Percentiles rank a stretch among this genome's conserved stretches.
Conservation (phyloP, 2,888 invertebrate species). For the Diarsia brunnea region DNA sequence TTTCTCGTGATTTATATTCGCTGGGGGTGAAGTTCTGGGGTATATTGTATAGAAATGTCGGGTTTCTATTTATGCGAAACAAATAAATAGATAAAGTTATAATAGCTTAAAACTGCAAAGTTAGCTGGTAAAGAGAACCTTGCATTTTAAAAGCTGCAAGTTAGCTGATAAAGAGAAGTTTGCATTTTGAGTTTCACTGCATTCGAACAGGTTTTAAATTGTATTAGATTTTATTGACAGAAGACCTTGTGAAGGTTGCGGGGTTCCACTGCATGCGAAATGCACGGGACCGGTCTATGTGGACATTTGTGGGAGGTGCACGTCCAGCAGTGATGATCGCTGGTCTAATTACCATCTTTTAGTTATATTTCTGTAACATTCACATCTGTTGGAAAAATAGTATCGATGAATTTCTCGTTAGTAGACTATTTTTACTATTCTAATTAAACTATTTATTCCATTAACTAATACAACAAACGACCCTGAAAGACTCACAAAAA, state of each 20-base stretch:
- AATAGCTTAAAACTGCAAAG: not conserved
- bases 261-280: too few relatives aligned
- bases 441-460: too few relatives aligned
- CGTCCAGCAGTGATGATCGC: not conserved
- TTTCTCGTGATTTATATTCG: slow-evolving; percentile 44
- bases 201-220: not conserved
- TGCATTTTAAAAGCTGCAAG: not conserved
- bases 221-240: not conserved
- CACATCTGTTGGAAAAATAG: not conserved
- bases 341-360: not conserved
- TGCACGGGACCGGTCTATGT: too few relatives aligned
- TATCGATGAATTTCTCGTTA: not conserved
- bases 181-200: not conserved
- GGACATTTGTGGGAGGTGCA: too few relatives aligned
- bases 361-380: not conserved
- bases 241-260: not conserved
- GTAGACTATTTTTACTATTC: too few relatives aligned
- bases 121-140: not conserved
- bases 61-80: not conserved
- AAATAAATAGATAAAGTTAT: not conserved
- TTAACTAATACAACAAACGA: not conserved
- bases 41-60: not conserved
- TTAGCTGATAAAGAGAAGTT: not conserved
- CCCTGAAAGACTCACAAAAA: not conserved
- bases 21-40: slow-evolving; percentile 8